Base-by-base conservation (phyloP, 2,888 invertebrate species). In the Podabrus alpinus region DNA sequence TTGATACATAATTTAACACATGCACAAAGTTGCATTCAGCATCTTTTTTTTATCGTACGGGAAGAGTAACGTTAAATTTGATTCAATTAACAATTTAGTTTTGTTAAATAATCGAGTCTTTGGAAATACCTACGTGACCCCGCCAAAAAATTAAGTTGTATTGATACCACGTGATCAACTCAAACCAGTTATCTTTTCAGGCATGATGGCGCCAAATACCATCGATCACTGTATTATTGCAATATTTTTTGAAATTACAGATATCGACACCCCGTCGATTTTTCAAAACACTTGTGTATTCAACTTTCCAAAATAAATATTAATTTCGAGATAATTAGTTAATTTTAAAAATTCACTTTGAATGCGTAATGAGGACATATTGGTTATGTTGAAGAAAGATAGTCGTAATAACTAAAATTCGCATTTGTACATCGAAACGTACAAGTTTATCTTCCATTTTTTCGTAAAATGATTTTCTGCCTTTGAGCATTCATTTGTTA, bases 191-290 rank as follows among this genome's bases (percentile, higher is more conserved):
- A 88, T 88, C 88, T 88, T 88, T 88, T 88, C 86, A 87, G 87
- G 87, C 86, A 89, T 88, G 88, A 89, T 89, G 90, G 90, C 90
- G 89, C 89, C 89, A 89, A 89, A 88, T 85, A 86, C 86, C 86
- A 85, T 85, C 85, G 86, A 86, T 83, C 83, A 85, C 86, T 64
- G 21, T 19, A n/a, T 64, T 64, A 64, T 64, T 19, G 21, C 17
- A 64, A 64, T 64, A 17, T 19, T 64, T 64, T 64, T 64, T 19
- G 21, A 19, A 64, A 64, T 45, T 45, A n/a, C n/a, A 13, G 45
- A 45, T 19, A 19, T 21, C 13, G 19, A n/a, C 21, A 5, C 19
- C 17, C 4, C 9, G 45, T 45, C 45, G n/a, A 45, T 45, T 45
- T 45, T 45, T n/a, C 7, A n/a, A 45, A n/a, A 0, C n/a, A n/a